Percentiles rank a stretch among this genome's conserved stretches.
phyloP scores from a whole-genome alignment of 2,888 invertebrate species.

The Poecilobothrus nobilitatus region DNA sequence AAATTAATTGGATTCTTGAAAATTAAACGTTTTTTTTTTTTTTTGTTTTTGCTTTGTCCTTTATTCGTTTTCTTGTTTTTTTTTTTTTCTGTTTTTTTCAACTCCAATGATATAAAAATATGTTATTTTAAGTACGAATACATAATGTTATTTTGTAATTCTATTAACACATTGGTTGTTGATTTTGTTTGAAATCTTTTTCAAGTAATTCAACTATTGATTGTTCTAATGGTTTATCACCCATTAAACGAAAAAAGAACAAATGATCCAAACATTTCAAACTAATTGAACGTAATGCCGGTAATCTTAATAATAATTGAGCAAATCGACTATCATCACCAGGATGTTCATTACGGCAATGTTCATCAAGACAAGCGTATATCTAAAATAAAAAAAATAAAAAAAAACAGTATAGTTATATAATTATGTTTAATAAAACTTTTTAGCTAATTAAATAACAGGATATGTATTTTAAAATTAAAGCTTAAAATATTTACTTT shows the following conservation, averaged over 20 bases:
- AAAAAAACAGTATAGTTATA: background rate
- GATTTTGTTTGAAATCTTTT: constrained; percentile 9
- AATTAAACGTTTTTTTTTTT: too few relatives aligned
- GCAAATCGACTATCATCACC: constrained; percentile 93
- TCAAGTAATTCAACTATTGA: constrained; percentile 78
- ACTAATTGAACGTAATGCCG: constrained; percentile 82
- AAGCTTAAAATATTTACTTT: constrained; percentile 59
- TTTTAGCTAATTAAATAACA: too few relatives aligned
- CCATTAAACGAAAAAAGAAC: constrained; percentile 87
- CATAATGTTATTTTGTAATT: background rate
- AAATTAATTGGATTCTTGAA: too few relatives aligned
- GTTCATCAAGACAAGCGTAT: constrained; percentile 91
- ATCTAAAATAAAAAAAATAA: constrained; percentile 42
- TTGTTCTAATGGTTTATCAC: constrained; percentile 75
- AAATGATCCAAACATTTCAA: constrained; percentile 91
- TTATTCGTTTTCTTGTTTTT: too few relatives aligned
- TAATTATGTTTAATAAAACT: background rate
- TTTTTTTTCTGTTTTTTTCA: too few relatives aligned
- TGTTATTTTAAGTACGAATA: background rate
- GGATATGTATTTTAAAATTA: background rate
- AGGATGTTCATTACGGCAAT: constrained; percentile 78
- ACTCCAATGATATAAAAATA: too few relatives aligned
- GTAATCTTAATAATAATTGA: constrained; percentile 79
- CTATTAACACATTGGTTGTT: background rate
- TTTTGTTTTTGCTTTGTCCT: too few relatives aligned